These are phyloP conservation scores for Lypha dubia DNA, from an alignment of 2,888 invertebrate genomes.

Conservation along the genomic window DNA sequence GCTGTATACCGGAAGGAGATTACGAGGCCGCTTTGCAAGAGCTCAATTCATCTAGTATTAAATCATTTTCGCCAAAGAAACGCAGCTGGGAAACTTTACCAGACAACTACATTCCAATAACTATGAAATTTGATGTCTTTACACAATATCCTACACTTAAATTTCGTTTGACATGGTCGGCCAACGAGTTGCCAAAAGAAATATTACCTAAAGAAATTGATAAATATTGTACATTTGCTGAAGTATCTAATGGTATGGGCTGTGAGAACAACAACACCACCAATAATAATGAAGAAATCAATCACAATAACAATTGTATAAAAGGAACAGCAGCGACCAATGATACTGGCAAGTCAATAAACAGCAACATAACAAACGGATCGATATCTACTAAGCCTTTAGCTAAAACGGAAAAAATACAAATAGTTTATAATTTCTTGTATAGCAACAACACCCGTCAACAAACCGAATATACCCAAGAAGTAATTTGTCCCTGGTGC, in stretches of 20 bases:
- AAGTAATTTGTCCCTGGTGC: slow-evolving; percentile 98
- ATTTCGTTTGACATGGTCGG: slow-evolving; percentile 93
- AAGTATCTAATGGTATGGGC: slow-evolving; percentile 59
- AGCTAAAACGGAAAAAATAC: slow-evolving; percentile 85
- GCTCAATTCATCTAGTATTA: slow-evolving; percentile 84
- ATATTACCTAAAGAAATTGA: slow-evolving; percentile 78
- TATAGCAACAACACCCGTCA: slow-evolving; percentile 97
- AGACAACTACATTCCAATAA: slow-evolving; percentile 85
- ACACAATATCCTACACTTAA: slow-evolving; percentile 92
- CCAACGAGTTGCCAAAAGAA: slow-evolving; percentile 84
- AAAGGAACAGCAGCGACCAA: slow-evolving; percentile 59
- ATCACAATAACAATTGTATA: slow-evolving; percentile 79
- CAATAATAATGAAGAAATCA: slow-evolving; percentile 74
- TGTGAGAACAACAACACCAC: slow-evolving; percentile 65
- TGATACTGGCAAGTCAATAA: slow-evolving; percentile 59
- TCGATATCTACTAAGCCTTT: slow-evolving; percentile 52
- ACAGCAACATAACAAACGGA: slow-evolving; percentile 65
- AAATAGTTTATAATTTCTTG: slow-evolving; percentile 97
- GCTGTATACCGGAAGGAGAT: slow-evolving; percentile 94
- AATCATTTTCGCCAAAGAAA: slow-evolving; percentile 86
- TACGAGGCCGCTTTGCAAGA: slow-evolving; percentile 94
- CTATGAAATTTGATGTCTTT: slow-evolving; percentile 87
- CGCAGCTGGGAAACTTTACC: slow-evolving; percentile 88
- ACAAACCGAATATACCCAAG: slow-evolving; percentile 96
- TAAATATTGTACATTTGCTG: slow-evolving; percentile 75